Percentiles rank a stretch among this genome's conserved stretches.
Evolutionary conservation across 2,113 vertebrate genomes (phyloP).

Genomic region (Pterophyllum scalare): DNA sequence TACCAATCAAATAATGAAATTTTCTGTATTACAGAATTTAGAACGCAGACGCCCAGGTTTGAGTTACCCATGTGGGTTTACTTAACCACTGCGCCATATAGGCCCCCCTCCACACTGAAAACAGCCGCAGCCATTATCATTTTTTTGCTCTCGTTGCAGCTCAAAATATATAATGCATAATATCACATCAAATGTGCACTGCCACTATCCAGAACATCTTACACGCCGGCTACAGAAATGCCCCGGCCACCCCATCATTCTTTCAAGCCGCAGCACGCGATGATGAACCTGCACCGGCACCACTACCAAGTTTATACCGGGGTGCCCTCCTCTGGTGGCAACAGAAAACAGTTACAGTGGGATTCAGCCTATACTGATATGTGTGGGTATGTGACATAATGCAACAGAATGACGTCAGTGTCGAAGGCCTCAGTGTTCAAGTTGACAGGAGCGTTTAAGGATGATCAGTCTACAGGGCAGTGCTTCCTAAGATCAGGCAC

Average conservation of each 20-base stretch:
- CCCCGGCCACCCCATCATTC: not conserved
- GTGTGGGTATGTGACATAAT: not conserved
- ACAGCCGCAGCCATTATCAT: not conserved
- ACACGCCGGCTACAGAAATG: not conserved
- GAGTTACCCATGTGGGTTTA: conserved; percentile 13
- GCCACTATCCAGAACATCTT: not conserved
- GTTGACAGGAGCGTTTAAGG: not conserved
- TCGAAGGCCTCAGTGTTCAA: not conserved
- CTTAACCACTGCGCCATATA: not conserved
- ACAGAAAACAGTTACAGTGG: not conserved
- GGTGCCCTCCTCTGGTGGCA: conserved; percentile 49
- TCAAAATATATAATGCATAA: not conserved
- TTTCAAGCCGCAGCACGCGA: conserved; percentile 37
- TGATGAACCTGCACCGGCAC: conserved; percentile 12
- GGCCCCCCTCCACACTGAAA: not conserved
- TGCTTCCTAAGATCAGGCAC: not conserved
- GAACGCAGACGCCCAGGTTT: too few species aligned
- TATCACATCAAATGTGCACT: not conserved
- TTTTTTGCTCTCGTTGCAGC: not conserved
- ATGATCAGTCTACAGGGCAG: not conserved
- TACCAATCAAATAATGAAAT: not conserved
- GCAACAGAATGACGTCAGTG: not conserved
- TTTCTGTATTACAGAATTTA: too few species aligned
- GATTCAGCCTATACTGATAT: not conserved
- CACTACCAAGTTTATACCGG: not conserved